These are phyloP conservation scores for Coregonus ussuriensis DNA, from an alignment of 2,797 vertebrate genomes.

Conservation along the genomic window DNA sequence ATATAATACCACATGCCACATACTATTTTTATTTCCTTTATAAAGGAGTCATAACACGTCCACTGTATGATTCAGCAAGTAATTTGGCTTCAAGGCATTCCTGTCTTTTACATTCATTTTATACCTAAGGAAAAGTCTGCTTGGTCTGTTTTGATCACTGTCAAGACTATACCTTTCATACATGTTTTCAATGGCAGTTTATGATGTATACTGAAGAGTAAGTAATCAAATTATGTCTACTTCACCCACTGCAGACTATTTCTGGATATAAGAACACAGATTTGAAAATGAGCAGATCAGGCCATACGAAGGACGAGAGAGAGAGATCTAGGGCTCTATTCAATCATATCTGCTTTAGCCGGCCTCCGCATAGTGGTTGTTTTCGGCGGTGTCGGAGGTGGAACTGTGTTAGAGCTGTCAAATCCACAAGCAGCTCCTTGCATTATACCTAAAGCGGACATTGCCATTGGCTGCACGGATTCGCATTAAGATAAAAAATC, in stretches of 20 bases:
- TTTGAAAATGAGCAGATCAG: not conserved
- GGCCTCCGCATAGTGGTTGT: no score
- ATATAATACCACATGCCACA: not conserved
- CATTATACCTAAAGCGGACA: no score
- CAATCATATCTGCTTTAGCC: no score
- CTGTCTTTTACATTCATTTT: not conserved
- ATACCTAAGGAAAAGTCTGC: not conserved
- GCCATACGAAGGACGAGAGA: not conserved
- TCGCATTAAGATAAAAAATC: no score
- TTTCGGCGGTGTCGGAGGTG: no score
- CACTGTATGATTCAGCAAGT: no score
- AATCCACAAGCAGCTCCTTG: no score
- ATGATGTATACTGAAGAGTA: not conserved
- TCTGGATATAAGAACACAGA: not conserved
- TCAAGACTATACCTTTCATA: not conserved
- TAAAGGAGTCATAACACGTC: not conserved
- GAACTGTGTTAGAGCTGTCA: no score
- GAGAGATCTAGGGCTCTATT: not conserved
- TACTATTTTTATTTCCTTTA: not conserved
- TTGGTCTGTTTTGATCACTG: not conserved
- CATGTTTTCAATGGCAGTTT: conserved; percentile 12
- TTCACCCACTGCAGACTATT: not conserved
- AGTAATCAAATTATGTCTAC: conserved; percentile 9
- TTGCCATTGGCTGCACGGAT: no score
- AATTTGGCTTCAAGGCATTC: not conserved